Base-by-base conservation (phyloP, 2,113 vertebrate species). In the Alouatta palliata region DNA sequence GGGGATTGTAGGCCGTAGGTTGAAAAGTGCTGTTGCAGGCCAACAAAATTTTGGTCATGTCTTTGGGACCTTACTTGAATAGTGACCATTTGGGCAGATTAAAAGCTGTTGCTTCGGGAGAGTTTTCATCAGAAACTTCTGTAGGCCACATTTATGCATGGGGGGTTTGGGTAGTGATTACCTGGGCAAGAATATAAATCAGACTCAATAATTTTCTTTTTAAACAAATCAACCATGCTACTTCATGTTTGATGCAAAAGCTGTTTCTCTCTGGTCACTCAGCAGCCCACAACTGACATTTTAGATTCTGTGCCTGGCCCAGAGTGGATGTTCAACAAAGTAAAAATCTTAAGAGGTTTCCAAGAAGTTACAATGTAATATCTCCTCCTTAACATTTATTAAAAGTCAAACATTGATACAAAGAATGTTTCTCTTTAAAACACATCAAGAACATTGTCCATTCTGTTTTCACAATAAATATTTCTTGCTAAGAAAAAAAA, bases 351-450 rank as follows among this genome's bases (percentile, higher is more conserved):
- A 91, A 45, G 58, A 64, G 17, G 23, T 82, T 96, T 91, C 79
- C 27, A 84, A 61, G 56, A 52, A 61, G 64, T 58, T 68, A 23
- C 32, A 58, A 30, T 58, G 61, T 90, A 77, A 5, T 88, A 30
- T 82, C 81, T 94, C 32, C 47, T 35, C 32, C 37, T 82, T 68
- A 23, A 68, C 8, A 1, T 76, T 43, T 88, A 43, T 68, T 80
- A 52, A 81, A 89, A 35, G 16, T 54, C 40, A 76, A 61, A 95
- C 58, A 54, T 27, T 89, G 21, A 79, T 79, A 25, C 6, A 23
- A 93, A 84, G 35, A 77, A 19, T 73, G 23, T 88, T 73, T 92
- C 47, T 91, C 77, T 94, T 83, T 84, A 54, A 71, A 90, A 66
- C n/a, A 58, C 12, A 20, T 68, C 9, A 70, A 54, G 81, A 73